Percentiles rank a stretch among this genome's conserved stretches.
These are phyloP conservation scores for Tipula vernalis DNA, from an alignment of 2,888 invertebrate species.

Conservation along the genomic window DNA sequence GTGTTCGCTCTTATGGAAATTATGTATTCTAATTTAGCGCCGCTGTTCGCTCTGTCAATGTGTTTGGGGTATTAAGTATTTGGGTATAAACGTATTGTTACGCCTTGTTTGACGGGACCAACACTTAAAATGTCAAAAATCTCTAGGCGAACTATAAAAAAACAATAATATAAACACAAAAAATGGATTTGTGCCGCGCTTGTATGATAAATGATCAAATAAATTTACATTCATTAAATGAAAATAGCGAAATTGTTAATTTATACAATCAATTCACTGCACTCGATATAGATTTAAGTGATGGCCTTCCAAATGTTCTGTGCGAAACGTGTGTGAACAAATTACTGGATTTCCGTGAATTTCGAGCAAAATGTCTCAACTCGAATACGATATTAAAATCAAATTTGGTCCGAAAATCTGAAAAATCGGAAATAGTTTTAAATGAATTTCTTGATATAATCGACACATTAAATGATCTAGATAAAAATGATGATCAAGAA, in stretches of 20 bases:
- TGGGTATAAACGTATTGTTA: too few species aligned
- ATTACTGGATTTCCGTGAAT: neutral
- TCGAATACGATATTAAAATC: neutral
- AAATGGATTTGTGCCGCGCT: neutral
- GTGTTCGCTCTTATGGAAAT: too few species aligned
- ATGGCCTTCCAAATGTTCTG: neutral
- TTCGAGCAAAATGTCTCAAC: neutral
- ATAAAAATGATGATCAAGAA: neutral
- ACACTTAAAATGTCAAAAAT: too few species aligned
- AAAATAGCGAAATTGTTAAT: neutral
- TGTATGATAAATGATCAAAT: neutral
- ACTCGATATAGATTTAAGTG: neutral
- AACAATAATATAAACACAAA: neutral
- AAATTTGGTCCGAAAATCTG: neutral
- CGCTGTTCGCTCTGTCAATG: too few species aligned
- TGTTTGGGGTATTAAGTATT: too few species aligned
- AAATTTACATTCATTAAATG: neutral
- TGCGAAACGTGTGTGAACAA: neutral
- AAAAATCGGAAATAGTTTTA: neutral
- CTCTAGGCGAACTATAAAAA: too few species aligned
- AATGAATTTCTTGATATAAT: neutral
- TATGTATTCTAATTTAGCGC: too few species aligned
- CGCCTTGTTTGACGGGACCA: too few species aligned
- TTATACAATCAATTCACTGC: neutral
- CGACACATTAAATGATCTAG: neutral